Evolutionary conservation across 2,113 vertebrate genomes (phyloP), one percentile per base, ranked within the genome.

Genomic region (Callipepla squamata): DNA sequence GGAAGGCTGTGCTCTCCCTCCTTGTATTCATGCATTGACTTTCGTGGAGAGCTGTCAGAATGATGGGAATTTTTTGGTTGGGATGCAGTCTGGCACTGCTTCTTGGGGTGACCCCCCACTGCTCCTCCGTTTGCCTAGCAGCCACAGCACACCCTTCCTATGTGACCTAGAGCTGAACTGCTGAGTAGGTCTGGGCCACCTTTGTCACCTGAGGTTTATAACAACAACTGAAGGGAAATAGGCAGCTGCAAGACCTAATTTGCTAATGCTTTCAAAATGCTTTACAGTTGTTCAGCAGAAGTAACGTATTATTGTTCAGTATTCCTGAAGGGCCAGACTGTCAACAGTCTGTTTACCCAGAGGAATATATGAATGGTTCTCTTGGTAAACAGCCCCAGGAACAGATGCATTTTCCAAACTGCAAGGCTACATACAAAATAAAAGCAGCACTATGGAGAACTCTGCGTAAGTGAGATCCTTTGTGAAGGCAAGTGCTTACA

Each of bases 281-380:
- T 82, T 89, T 74, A 36, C 63, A 80, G 44, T 65, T 89, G 63
- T 82, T 80, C 66, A 55, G 72, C 38, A 80, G 87, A 76, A 85
- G 53, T 75, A 74, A 59, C 25, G 13, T 74, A 58, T 70, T 95
- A 63, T 77, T 94, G 59, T 87, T 92, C 22, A 21, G 42, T 91
- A 63, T 87, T 95, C 91, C 85, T 96, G 89, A 81, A 96, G 92
- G 79, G 63, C 78, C 78, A 87, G 81, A 76, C 67, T 85, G 80
- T 76, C 5, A 3, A 63, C 91, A 96, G 45, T 53, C 57, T 84
- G 47, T 92, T 91, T 93, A 90, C 92, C 67, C 92, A 80, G 84
- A 89, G 84, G 92, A 83, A 59, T 92, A 82, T 55, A 22, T 11
- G 22, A 95, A 85, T 55, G 32, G 42, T 25, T 92, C 20, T 77